Percentiles rank a stretch among this genome's conserved stretches.
Conservation (phyloP, 2,888 invertebrate species). For the Micropterix aruncella region DNA sequence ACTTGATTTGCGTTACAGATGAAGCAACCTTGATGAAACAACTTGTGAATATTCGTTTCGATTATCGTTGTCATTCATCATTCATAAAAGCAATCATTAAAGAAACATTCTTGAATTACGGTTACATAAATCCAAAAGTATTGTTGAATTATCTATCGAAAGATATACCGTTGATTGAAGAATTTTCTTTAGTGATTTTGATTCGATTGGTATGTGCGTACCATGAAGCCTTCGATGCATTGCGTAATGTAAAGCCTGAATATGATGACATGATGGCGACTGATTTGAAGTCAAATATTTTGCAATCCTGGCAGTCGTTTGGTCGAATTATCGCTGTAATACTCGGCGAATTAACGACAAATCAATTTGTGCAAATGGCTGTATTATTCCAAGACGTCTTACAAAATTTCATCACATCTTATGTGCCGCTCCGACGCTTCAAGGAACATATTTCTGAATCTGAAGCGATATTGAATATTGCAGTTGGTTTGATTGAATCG, state of each 20-base stretch:
- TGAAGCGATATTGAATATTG: not conserved
- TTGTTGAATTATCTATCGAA: not conserved
- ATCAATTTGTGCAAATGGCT: not conserved
- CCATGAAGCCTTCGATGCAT: not conserved
- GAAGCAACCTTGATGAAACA: too few relatives aligned
- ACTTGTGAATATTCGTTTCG: too few relatives aligned
- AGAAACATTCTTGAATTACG: too few relatives aligned
- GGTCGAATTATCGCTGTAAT: not conserved
- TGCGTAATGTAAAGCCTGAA: not conserved
- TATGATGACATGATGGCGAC: not conserved
- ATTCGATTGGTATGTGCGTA: not conserved
- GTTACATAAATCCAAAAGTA: too few relatives aligned
- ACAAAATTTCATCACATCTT: not conserved
- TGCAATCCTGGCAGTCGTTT: not conserved
- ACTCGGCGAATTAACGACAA: not conserved
- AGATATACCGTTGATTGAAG: not conserved
- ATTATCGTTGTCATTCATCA: too few relatives aligned
- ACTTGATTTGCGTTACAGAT: not conserved
- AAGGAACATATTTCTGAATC: too few relatives aligned
- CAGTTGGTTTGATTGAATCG: not conserved
- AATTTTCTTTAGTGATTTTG: not conserved
- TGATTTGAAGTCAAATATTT: not conserved
- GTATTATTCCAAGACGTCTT: not conserved
- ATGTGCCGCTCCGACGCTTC: not conserved
- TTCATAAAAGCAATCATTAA: too few relatives aligned